Percentiles rank a stretch among this genome's conserved stretches.
These are phyloP conservation scores for Euura saliciscinereae DNA, from an alignment of 1,140 invertebrate genomes.

Conservation along the genomic window DNA sequence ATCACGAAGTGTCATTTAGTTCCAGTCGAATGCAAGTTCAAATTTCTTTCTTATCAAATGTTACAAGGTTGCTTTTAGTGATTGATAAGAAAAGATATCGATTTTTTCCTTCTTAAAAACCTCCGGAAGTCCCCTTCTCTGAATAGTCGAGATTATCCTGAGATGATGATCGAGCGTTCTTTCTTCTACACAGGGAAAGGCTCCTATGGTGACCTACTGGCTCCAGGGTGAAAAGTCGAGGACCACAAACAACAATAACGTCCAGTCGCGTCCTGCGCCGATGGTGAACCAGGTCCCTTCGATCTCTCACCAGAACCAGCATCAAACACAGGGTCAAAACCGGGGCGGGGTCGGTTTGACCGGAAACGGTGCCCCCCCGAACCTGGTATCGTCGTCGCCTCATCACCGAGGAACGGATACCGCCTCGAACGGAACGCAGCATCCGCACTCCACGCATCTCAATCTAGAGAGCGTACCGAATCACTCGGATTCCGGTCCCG, in stretches of 20 bases:
- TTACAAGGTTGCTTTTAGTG: too few species aligned
- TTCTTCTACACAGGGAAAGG: slow-evolving; percentile 75
- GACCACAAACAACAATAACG: slow-evolving; percentile 27
- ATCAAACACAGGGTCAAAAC: slow-evolving; percentile 8
- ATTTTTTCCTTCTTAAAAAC: too few species aligned
- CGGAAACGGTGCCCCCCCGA: slow-evolving; percentile 43
- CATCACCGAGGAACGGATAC: slow-evolving; percentile 17
- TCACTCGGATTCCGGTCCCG: slow-evolving; percentile 48
- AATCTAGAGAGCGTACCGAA: slow-evolving; percentile 46
- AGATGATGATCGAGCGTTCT: neutral
- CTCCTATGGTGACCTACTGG: slow-evolving; percentile 90
- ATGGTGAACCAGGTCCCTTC: slow-evolving; percentile 21
- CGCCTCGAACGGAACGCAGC: neutral
- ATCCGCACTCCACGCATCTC: slow-evolving; percentile 27
- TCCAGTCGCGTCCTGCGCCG: slow-evolving; percentile 23
- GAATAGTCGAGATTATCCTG: too few species aligned
- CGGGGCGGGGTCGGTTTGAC: slow-evolving; percentile 23
- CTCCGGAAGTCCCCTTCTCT: too few species aligned
- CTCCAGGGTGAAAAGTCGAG: slow-evolving; percentile 71
- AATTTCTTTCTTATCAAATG: too few species aligned
- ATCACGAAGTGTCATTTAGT: too few species aligned
- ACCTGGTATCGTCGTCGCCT: slow-evolving; percentile 23
- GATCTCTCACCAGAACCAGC: slow-evolving; percentile 23
- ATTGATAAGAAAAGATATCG: too few species aligned
- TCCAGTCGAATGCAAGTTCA: too few species aligned